Evolutionary conservation across 35 echinoderm and acorn worm genomes (phyloP), one percentile per base, ranked within the genome.

Genomic region (Anneissia japonica): DNA sequence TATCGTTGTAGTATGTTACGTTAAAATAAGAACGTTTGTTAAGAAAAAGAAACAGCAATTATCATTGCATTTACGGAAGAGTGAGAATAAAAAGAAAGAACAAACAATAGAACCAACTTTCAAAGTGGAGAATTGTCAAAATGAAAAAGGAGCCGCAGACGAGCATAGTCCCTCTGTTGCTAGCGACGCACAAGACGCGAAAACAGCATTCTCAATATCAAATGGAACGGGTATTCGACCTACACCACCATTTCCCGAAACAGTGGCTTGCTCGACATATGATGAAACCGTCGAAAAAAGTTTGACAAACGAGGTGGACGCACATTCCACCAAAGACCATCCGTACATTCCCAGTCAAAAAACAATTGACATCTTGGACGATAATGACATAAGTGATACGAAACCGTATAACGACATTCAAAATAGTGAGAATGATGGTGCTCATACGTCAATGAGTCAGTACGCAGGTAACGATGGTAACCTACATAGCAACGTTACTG

Each of bases 1-100:
- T 43, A 38, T 86, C 35, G 41, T 77, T 43, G 74, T 86, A 12
- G 84, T 41, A 4, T 77, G 37, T 23, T 86, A 86, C 30, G 72
- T 75, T 13, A 31, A 34, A 55, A 86, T 86, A 29, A 39, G 72
- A 39, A 29, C 26, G 2, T 86, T 86, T 37, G 84, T 86, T 26
- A 33, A 26, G 35, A 75, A 33, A 73, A 86, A 46, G 31, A 73
- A 73, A 16, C 72, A 39, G 17, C 72, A 30, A 32, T 32, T 77
- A 26, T 12, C 51, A 26, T 64, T 64, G 26, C 19, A 23, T 64
- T 64, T 64, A 64, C 11, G 19, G 26, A 64, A 64, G 21, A 64
- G 21, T 26, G 26, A 64, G 2, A 23, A 64, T 16, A 64, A 26
- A 23, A 64, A 64, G 5, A 26, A 2, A 16, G 9, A 9, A 64